Base-by-base conservation (phyloP, 2,113 vertebrate species). In the Channa maculata region DNA sequence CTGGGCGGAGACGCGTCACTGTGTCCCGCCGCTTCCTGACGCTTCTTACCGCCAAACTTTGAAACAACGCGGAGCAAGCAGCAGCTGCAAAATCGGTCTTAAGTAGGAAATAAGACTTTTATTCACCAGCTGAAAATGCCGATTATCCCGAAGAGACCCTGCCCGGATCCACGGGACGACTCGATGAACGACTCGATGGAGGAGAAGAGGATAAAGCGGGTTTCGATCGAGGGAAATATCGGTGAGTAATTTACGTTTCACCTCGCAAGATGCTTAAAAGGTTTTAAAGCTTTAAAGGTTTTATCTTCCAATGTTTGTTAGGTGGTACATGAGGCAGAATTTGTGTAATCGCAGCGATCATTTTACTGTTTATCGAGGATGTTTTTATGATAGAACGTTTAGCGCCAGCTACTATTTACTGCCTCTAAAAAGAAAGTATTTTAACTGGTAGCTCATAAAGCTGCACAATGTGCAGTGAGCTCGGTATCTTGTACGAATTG, bases 221-320 rank as follows among this genome's bases (percentile, higher is more conserved):
- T 98, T 68, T 95, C 97, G 0, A 84, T 98, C 6, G 97, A 98
- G 77, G 97, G 97, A 3, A 99, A 97, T 37, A 97, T 97, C 39
- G 97, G 97, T 98, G 77, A 94, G 95, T 73, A 24, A 24, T 24
- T 24, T 24, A 24, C 24, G 24, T 24, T 24, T 24, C 24, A 24
- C 24, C 24, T 24, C 24, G 24, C 24, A 24, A 24, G 24, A 24
- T 24, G 24, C 24, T 24, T 24, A n/a, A n/a, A n/a, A n/a, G n/a
- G n/a, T n/a, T n/a, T n/a, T n/a, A 24, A 24, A 24, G 24, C 24
- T 24, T 24, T 24, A 24, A 24, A 24, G 24, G 24, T 24, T 24
- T 24, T 24, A 24, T 24, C 24, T 24, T 24, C 24, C 24, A 24
- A 24, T 24, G 24, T 24, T 24, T 24, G 1, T 1, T 1, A 24